Base-by-base conservation (phyloP, 2,797 vertebrate genomes). In the Lacerta viridis region DNA sequence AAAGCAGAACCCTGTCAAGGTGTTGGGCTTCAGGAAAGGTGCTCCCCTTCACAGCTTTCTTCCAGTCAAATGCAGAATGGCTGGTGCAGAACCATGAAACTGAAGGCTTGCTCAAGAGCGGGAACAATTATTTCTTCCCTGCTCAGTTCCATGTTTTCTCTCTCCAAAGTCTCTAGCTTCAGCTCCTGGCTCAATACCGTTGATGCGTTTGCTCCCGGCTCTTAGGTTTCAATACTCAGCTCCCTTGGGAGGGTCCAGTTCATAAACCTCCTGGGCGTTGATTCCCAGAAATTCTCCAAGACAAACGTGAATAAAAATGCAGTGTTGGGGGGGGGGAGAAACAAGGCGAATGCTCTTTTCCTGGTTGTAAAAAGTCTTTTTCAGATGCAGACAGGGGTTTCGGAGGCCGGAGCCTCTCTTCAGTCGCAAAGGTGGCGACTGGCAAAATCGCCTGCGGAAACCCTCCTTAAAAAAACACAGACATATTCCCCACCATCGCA, bases 271-370 rank as follows among this genome's bases (percentile, higher is more conserved):
- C 78, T 50, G 78, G 79, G 33, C 15, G 13, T 50, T 68, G 41
- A 55, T 80, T 59, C 84, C 83, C 84, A 81, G 61, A 74, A 81
- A 80, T 75, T 78, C 20, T 81, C 69, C 41, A 50, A 75, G 64
- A 89, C 23, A 72, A 74, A 75, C 29, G 43, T 86, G 78, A 85
- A 82, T 68, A 81, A 89, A 84, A 89, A 85, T 75, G 59, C 61
- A 86, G 41, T 17, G 33, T 33, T 2, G 64, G 41, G n/a, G 71
- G 85, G 64, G n/a, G 50, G 13, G 13, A 13, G 59, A 81, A 89
- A 89, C 43, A 75, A 82, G 78, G 59, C 59, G 36, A 66, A 76
- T 46, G 20, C 41, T 75, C 71, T 46, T 80, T 86, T 85, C 88
- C 83, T 41, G 59, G 72, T 76, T 55, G 78, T 80, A 75, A 81